These are phyloP conservation scores for Platorchestia sp. DNA, from an alignment of 1,140 invertebrate species.

Conservation along the genomic window DNA sequence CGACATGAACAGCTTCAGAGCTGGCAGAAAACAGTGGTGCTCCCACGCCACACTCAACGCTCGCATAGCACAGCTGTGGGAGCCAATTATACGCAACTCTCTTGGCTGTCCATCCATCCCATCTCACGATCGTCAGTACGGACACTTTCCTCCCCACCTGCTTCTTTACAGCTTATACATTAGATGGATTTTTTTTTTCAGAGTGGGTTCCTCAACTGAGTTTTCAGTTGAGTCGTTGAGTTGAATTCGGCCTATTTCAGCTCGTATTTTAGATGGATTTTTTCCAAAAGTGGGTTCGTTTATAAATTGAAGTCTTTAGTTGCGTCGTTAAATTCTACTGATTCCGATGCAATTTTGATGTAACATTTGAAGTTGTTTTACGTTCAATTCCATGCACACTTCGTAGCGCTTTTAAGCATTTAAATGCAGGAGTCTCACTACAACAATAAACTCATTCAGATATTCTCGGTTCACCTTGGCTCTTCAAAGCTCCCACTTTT, in stretches of 20 bases:
- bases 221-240: too few relatives aligned
- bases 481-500: conserved; percentile 27
- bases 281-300: too few relatives aligned
- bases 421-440: neutral
- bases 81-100: neutral
- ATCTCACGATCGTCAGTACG: neutral
- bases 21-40: conserved; percentile 16
- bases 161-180: neutral
- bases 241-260: too few relatives aligned
- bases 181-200: too few relatives aligned
- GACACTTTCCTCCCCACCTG: neutral
- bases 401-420: neutral
- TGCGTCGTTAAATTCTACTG: too few relatives aligned
- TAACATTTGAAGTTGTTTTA: too few relatives aligned
- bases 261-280: too few relatives aligned
- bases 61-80: conserved; percentile 11
- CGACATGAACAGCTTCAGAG: conserved; percentile 34
- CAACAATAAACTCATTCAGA: neutral
- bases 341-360: too few relatives aligned
- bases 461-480: neutral
- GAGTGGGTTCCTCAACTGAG: too few relatives aligned
- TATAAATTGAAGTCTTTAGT: too few relatives aligned
- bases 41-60: conserved; percentile 1
- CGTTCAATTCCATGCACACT: neutral
- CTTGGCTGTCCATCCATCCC: neutral